Evolutionary conservation across 2,797 vertebrate genomes (phyloP), one percentile per base, ranked within the genome.

Genomic region (Poecilia gillii): DNA sequence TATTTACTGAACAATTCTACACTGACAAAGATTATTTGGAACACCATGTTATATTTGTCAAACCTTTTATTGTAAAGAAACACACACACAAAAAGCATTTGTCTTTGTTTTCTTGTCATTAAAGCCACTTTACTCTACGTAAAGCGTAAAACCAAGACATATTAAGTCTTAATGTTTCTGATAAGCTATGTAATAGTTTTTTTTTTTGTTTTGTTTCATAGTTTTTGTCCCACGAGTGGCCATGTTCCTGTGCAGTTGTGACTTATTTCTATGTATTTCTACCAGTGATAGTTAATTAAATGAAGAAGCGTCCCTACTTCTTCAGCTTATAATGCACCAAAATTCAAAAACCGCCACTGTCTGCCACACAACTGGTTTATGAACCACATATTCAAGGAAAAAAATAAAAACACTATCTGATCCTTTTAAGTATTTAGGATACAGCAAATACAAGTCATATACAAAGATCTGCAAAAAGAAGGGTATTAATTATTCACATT

Each of bases 401-500:
- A 11, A n/a, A 43, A 33, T 33, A 41, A 70, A 71, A 45, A 71
- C 25, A 45, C 3, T 7, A 16, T 11, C 66, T 70, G 39, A 43
- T 25, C 11, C 23, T 43, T 39, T 68, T 41, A 78, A 81, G 79
- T 36, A 2, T 88, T 86, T 81, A 78, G 18, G 78, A 43, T 74
- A 43, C 20, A 59, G 77, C 0, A 72, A 39, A 80, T 55, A 4
- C 45, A 66, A 43, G 53, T 72, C 62, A 88, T 36, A 28, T 78
- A 59, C 62, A 59, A 12, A 12, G 12, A 59, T 59, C 39, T 11
- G 71, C 73, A 6, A 76, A 6, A 73, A 81, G 70, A 16, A 23
- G 72, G 28, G 64, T 28, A 79, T 55, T 75, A 51, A 23, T 8
- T 31, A 74, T 79, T 73, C 68, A 81, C 74, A 74, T 72, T 3